Evolutionary conservation across 1,140 invertebrate species (phyloP).

Genomic region (Sesamia nonagrioides): DNA sequence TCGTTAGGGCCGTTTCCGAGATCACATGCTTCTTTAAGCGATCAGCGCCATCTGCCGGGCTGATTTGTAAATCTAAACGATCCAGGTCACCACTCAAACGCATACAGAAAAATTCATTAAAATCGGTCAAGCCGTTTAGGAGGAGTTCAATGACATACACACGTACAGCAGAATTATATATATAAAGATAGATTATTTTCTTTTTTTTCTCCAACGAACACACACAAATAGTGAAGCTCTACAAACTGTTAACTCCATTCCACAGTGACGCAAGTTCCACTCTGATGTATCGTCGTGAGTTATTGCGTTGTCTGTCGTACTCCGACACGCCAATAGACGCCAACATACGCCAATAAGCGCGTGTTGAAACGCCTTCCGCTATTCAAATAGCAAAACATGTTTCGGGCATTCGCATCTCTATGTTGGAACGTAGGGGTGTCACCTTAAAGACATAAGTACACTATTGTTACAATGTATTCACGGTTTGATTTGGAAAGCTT

Average conservation of each 20-base stretch:
- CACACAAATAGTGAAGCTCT: not conserved
- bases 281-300: conserved; percentile 29
- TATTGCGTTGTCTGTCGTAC: conserved; percentile 41
- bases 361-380: conserved; percentile 46
- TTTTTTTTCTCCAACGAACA: not conserved
- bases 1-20: too few relatives aligned
- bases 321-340: conserved; percentile 52
- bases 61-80: too few relatives aligned
- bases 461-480: not conserved
- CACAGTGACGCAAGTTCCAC: conserved; percentile 14
- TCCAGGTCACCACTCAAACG: too few relatives aligned
- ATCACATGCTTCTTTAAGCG: too few relatives aligned
- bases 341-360: conserved; percentile 50
- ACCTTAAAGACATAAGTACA: not conserved
- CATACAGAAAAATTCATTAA: too few relatives aligned
- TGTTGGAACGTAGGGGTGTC: conserved; percentile 13
- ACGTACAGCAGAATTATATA: too few relatives aligned
- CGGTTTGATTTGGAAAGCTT: not conserved
- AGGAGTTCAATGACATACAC: too few relatives aligned
- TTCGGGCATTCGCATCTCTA: not conserved
- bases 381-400: conserved; percentile 48
- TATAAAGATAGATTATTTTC: too few relatives aligned
- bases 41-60: too few relatives aligned
- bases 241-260: conserved; percentile 23
- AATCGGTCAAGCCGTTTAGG: too few relatives aligned